Base-by-base conservation (phyloP, 2,797 vertebrate species). In the Uromys caudimaculatus region DNA sequence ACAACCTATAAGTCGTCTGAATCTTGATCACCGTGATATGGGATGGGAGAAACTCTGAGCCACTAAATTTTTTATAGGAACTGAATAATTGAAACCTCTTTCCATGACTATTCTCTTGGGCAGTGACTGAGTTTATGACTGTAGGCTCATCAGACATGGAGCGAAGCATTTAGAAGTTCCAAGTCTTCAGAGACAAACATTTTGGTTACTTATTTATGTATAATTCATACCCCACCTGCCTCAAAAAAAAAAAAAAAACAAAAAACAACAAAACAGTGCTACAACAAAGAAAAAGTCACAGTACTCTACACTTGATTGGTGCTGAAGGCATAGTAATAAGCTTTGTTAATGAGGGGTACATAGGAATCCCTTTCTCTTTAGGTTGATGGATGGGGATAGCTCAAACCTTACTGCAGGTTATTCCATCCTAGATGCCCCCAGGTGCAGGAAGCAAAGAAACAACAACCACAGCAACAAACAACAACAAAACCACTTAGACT, bases 181-280 rank as follows among this genome's bases (percentile, higher is more conserved):
- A 93, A 89, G 81, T 94, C 82, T 90, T 64, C 50, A 75, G 62
- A 97, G 85, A 83, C 5, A 94, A 79, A 50, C 60, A 91, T 67
- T 93, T 95, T 94, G 64, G 95, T 94, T 96, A 86, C 82, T 94
- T 89, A 71, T 85, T 94, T 96, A 95, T 94, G 29, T 94, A 94
- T 96, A 95, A 97, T 93, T 97, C 96, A 94, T 96, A 79, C 0
- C 58, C 23, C 88, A 96, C 84, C 81, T 97, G 73, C 67, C 81
- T 96, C 56, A 90, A 96, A 97, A 97, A 32, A 64, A 96, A 97
- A 97, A 67, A 67, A 67, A 35, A n/a, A n/a, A n/a, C n/a, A n/a
- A n/a, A n/a, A n/a, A n/a, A n/a, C n/a, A n/a, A n/a, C n/a, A n/a
- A n/a, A n/a, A n/a, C n/a, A n/a, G 82, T 83, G 54, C 78, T 83